Conservation (phyloP, 1,140 invertebrate genomes). For the Drosophila subpulchrella region DNA sequence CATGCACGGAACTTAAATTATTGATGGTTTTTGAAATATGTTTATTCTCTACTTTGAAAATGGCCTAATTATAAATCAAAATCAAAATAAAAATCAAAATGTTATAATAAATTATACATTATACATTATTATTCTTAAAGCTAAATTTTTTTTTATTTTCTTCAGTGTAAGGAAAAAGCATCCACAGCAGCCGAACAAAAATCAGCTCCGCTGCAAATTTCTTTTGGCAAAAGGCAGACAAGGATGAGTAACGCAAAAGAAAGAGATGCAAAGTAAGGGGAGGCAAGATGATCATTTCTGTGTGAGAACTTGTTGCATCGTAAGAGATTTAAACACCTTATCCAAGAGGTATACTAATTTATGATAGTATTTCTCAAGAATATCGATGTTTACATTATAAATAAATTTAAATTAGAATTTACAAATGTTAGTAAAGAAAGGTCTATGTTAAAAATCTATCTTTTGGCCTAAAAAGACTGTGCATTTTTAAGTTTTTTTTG, state of each 20-base stretch:
- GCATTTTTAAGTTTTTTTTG: too few relatives aligned
- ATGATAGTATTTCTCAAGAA: background rate
- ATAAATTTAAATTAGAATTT: too few relatives aligned
- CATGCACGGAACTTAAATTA: conserved; percentile 11
- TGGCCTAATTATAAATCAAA: background rate
- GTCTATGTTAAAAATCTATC: too few relatives aligned
- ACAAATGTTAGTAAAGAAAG: too few relatives aligned
- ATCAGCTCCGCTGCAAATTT: conserved; percentile 70
- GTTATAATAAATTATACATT: background rate
- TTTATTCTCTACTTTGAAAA: background rate
- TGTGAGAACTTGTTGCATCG: conserved; percentile 55
- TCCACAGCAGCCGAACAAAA: conserved; percentile 53
- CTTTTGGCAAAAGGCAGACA: conserved; percentile 47
- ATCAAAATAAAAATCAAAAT: too few relatives aligned
- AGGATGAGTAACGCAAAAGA: conserved; percentile 7
- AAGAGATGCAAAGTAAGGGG: background rate
- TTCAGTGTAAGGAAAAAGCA: conserved; percentile 14
- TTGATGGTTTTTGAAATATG: background rate
- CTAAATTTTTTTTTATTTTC: background rate
- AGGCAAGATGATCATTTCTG: conserved; percentile 19
- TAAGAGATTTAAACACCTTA: background rate
- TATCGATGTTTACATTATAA: too few relatives aligned
- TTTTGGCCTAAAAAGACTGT: too few relatives aligned
- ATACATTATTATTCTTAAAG: background rate
- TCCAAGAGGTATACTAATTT: background rate